Evolutionary conservation across 2,888 invertebrate genomes (phyloP), one percentile per base, ranked within the genome.

Genomic region (Belgica antarctica): DNA sequence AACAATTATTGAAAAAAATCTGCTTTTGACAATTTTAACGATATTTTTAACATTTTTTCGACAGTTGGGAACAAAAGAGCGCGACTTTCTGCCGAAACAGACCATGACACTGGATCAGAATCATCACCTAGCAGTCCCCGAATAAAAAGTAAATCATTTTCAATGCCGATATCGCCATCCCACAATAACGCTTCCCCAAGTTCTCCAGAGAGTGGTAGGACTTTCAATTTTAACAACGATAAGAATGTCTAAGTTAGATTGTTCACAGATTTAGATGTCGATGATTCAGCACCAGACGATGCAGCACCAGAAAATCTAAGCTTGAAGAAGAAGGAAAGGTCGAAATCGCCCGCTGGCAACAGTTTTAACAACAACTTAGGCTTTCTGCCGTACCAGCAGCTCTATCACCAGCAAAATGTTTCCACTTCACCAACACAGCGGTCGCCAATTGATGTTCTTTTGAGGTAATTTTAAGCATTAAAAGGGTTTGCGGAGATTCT

Each of bases 381-480:
- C 27, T 81, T 81, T 70, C 80, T 83, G 74, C 81, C 82, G 10
- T 81, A 81, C 70, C 82, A 82, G 74, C 76, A 75, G 74, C 76
- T 0, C 74, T 74, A 1, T 74, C 78, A 4, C 78, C 79, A 8
- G 73, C 81, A 75, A 12, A 59, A 7, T 27, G 61, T 70, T 17
- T 25, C 75, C n/a, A 24, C 72, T 0, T 72, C 73, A 36, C 75
- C 78, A 46, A 81, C 82, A 71, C 84, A 84, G 74, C 83, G 91
- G 68, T 91, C 92, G 0, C 92, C 95, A 0, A 87, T 96, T 1
- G 95, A 96, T 77, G 91, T 94, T 0, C 83, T 96, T 8, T 85
- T 91, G 74, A 86, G 72, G 72, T 72, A 46, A 63, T 19, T 36
- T 66, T 15, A 0, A 36, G 41, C 25, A 1, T 61, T 17, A 59